Evolutionary conservation across 2,113 vertebrate species (phyloP).

Genomic region (Prinia subflava): DNA sequence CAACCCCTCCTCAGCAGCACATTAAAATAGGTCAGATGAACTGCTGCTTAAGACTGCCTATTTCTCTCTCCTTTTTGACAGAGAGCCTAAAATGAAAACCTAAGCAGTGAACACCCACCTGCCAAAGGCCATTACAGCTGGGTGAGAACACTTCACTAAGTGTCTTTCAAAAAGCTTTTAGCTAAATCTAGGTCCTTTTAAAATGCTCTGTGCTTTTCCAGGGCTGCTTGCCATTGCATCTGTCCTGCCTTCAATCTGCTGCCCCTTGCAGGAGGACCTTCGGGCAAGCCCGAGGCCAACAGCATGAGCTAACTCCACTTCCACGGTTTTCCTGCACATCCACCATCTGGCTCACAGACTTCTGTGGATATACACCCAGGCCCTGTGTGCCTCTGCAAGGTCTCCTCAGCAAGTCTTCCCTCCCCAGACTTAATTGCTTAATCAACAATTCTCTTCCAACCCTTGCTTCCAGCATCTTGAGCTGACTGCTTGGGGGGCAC

Average conservation of each 20-base stretch:
- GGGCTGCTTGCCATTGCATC: background rate
- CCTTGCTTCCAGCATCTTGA: background rate
- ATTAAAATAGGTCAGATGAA: background rate
- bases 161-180: background rate
- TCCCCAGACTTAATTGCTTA: background rate
- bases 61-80: background rate
- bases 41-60: background rate
- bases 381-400: background rate
- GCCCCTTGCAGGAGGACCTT: background rate
- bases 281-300: accelerated
- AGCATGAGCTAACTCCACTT: background rate
- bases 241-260: background rate
- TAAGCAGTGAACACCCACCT: background rate
- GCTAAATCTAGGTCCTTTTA: background rate
- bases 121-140: background rate
- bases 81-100: background rate
- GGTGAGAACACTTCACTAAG: background rate
- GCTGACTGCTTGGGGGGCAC: background rate
- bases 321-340: background rate
- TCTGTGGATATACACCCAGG: background rate
- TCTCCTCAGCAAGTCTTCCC: background rate
- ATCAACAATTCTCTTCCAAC: background rate
- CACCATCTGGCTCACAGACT: background rate
- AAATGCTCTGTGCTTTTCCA: background rate
- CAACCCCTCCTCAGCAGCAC: background rate